phyloP scores from a whole-genome alignment of 2,797 vertebrate species.

The Nyctibius grandis region DNA sequence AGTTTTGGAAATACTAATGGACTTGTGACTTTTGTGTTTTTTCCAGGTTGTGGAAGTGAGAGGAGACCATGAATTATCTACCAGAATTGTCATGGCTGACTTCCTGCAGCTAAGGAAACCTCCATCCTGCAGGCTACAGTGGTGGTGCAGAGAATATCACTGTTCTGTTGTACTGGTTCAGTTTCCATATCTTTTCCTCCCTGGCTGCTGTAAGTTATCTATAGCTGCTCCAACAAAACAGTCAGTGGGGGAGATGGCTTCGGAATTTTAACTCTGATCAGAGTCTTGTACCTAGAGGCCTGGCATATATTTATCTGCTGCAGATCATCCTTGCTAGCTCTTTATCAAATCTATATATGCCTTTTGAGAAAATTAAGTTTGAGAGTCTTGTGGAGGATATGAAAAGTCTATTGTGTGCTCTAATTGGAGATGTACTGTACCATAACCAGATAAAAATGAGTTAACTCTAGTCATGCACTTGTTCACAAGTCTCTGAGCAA shows the following conservation, averaged over 20 bases:
- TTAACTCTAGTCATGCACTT: background rate
- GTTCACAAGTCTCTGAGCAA: background rate
- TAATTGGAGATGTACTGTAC: background rate
- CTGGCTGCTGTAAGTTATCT: background rate
- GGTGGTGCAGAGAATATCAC: background rate
- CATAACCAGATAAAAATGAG: background rate
- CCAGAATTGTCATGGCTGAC: background rate
- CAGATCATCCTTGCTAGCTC: background rate
- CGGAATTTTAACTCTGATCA: background rate
- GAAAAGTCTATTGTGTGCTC: background rate
- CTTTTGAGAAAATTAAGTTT: background rate
- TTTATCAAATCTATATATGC: background rate
- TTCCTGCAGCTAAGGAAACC: background rate
- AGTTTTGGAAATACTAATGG: background rate
- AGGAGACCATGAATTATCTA: background rate
- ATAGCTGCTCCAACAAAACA: background rate
- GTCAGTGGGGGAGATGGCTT: rapidly evolving
- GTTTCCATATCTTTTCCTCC: background rate
- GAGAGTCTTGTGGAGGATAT: background rate
- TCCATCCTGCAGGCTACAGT: background rate
- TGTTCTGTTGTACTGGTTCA: background rate
- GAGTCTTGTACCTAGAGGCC: background rate
- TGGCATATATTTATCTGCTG: background rate
- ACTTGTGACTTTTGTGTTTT: background rate
- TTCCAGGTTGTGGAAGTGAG: background rate